These are phyloP conservation scores for Porites lutea DNA, from an alignment of 64 coral and sea anemone species.

Conservation along the genomic window DNA sequence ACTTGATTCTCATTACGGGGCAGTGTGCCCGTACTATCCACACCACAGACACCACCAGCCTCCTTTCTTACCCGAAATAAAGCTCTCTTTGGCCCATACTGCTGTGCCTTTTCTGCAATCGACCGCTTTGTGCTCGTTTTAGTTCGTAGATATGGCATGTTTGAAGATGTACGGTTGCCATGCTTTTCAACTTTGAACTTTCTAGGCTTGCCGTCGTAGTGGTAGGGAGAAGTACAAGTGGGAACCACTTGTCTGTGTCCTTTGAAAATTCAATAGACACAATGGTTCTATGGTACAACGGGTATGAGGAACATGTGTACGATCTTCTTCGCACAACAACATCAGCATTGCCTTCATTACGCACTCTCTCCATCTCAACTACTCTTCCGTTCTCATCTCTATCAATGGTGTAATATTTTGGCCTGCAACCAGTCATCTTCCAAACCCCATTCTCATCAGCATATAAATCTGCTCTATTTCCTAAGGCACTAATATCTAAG, in stretches of 20 bases:
- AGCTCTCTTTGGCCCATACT: neutral
- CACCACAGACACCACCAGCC: neutral
- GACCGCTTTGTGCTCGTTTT: neutral
- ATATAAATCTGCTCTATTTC: neutral
- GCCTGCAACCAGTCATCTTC: neutral
- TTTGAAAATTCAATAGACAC: neutral
- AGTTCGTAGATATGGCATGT: neutral
- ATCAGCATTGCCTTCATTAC: neutral
- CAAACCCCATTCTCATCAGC: constrained; percentile 2
- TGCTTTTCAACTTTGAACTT: too few species aligned
- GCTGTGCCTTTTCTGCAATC: neutral
- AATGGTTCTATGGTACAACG: neutral
- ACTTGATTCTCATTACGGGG: neutral
- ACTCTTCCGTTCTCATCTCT: neutral
- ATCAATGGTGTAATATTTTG: neutral
- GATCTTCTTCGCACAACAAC: neutral
- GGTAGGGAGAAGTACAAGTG: too few species aligned
- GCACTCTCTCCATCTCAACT: neutral
- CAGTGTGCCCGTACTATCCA: neutral
- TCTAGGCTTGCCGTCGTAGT: too few species aligned
- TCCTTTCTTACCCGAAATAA: neutral
- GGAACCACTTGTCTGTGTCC: neutral
- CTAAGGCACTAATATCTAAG: neutral
- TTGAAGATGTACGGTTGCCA: neutral
- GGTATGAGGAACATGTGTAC: neutral